Base-by-base conservation (phyloP, 2,888 invertebrate species). In the Ichneumoninae sp. region DNA sequence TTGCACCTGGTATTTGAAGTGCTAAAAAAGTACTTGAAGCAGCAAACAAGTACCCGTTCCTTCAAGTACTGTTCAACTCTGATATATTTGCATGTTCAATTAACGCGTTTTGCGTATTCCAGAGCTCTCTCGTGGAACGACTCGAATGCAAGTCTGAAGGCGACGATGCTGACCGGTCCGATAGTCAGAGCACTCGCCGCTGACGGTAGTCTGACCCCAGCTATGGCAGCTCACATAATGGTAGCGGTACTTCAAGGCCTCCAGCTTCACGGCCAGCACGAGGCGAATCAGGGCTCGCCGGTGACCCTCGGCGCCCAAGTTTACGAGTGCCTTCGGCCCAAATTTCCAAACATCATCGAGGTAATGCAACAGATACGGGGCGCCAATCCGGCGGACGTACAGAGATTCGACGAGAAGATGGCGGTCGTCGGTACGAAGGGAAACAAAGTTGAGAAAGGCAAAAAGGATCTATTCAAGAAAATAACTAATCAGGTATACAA, bases 381-480 rank as follows among this genome's bases (percentile, higher is more conserved):
- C 87, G 96, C 97, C 60, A 97, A 96, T 94, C 96, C 96, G 40
- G 96, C 96, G 26, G 97, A 97, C 93, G 94, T 98, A 86, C 97
- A 97, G 92, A 96, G 97, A 86, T 96, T 98, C 82, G 98, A 98
- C 93, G 98, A 98, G 91, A 97, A 97, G 92, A 96, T 98, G 92
- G 94, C 95, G 0, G 94, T 95, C 40, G 94, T 94, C 75, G 95
- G 96, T 19, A 94, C 95, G 87, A 96, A 96, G 90, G 97, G 97
- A 75, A 96, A 96, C 91, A 97, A 97, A 93, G 96, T 97, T 65
- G 98, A 98, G 92, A 98, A 98, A 93, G 97, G 97, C 89, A 98
- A 98, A 93, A 97, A 98, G 89, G 98, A 98, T 92, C 94, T 97
- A 71, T 98, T 98, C 94, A 98, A 97, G 94, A 98, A 98, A 94